Evolutionary conservation across 2,888 invertebrate genomes (phyloP).

Genomic region (Epinotia demarniana): DNA sequence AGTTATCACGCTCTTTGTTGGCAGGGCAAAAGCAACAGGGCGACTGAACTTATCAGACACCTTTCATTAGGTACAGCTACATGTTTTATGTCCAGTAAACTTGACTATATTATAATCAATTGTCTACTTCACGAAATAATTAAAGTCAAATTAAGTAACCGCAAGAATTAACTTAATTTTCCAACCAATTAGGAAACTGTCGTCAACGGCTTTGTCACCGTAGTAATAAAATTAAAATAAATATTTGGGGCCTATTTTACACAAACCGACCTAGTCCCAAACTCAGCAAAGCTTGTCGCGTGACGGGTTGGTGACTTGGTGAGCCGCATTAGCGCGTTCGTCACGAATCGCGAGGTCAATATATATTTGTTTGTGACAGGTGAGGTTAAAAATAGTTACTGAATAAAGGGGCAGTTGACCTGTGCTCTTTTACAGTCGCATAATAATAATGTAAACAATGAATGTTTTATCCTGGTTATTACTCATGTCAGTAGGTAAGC

Average conservation of each 20-base stretch:
- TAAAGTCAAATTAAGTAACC: constrained; percentile 1
- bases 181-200: constrained; percentile 4
- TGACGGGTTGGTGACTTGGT: no score
- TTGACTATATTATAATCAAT: background rate
- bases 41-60: background rate
- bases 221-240: no score
- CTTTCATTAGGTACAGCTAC: background rate
- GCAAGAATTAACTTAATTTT: background rate
- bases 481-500: background rate
- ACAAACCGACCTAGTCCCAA: no score
- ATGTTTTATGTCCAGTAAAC: background rate
- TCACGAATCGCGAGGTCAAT: no score
- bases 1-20: background rate
- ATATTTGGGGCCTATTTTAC: no score
- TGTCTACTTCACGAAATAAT: background rate
- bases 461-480: no score
- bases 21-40: background rate
- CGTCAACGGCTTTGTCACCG: background rate
- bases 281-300: no score
- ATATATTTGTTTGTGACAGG: no score
- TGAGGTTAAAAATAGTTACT: no score
- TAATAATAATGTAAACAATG: constrained; percentile 4
- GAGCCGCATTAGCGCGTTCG: no score
- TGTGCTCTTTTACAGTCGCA: background rate
- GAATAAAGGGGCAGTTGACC: background rate